Conservation (phyloP, 2,797 vertebrate genomes). For the Forpus xanthops region DNA sequence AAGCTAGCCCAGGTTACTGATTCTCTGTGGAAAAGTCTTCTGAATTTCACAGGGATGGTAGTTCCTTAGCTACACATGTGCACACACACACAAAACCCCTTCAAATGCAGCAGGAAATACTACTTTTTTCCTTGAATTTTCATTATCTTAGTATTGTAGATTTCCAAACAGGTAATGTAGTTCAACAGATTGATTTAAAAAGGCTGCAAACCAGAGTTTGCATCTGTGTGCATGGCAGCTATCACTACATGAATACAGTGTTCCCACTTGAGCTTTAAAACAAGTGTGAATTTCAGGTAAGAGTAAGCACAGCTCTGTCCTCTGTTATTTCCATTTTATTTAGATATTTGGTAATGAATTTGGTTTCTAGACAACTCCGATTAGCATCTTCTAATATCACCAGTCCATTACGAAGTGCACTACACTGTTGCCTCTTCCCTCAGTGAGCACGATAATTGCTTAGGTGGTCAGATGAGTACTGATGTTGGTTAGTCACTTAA, state of each 20-base stretch:
- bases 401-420: accelerated
- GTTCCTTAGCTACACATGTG: background rate
- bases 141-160: background rate
- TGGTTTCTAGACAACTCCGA: background rate
- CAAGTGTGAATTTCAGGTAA: background rate
- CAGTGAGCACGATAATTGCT: background rate
- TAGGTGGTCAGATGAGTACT: background rate
- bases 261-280: background rate
- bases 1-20: background rate
- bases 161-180: background rate
- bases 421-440: background rate
- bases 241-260: background rate
- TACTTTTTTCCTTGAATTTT: background rate
- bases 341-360: background rate
- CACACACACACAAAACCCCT: background rate
- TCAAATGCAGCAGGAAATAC: background rate
- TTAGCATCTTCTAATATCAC: background rate
- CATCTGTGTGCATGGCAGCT: background rate
- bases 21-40: background rate
- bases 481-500: background rate
- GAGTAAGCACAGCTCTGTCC: background rate
- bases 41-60: background rate
- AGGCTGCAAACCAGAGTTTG: background rate
- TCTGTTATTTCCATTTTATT: background rate
- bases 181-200: background rate